phyloP scores from a whole-genome alignment of 2,888 invertebrate species.

The Carterocephalus palaemon region DNA sequence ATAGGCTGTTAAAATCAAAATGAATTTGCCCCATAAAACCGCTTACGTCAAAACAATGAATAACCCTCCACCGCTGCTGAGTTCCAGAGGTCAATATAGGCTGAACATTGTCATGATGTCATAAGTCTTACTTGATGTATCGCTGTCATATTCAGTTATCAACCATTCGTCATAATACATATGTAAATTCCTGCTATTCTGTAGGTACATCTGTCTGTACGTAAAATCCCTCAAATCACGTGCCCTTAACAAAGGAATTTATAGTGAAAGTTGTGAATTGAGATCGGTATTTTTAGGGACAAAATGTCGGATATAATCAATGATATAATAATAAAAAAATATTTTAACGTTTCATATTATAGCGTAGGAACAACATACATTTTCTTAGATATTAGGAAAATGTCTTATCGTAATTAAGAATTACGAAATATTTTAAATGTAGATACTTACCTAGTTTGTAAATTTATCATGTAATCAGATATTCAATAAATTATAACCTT shows the following conservation, averaged over 20 bases:
- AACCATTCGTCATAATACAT: slow-evolving; percentile 44
- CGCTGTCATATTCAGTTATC: slow-evolving; percentile 63
- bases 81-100: slow-evolving; percentile 48
- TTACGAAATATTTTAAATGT: no score
- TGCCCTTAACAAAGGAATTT: slow-evolving; percentile 35
- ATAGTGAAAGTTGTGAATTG: no score
- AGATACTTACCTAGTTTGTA: no score
- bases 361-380: no score
- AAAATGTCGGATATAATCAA: no score
- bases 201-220: slow-evolving; percentile 41
- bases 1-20: slow-evolving; percentile 3
- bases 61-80: slow-evolving; percentile 35
- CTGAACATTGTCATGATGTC: slow-evolving; percentile 57
- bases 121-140: slow-evolving; percentile 72
- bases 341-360: no score
- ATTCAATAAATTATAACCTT: no score
- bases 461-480: no score
- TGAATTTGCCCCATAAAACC: slow-evolving; percentile 1
- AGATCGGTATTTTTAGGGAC: no score
- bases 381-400: no score
- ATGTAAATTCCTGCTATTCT: slow-evolving; percentile 59
- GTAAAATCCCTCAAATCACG: slow-evolving; percentile 37
- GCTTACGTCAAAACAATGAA: slow-evolving; percentile 30
- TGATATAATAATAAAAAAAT: no score
- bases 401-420: no score